phyloP scores from a whole-genome alignment of 92 coral and sea anemone species.

The Chrysogorgia sp. region DNA sequence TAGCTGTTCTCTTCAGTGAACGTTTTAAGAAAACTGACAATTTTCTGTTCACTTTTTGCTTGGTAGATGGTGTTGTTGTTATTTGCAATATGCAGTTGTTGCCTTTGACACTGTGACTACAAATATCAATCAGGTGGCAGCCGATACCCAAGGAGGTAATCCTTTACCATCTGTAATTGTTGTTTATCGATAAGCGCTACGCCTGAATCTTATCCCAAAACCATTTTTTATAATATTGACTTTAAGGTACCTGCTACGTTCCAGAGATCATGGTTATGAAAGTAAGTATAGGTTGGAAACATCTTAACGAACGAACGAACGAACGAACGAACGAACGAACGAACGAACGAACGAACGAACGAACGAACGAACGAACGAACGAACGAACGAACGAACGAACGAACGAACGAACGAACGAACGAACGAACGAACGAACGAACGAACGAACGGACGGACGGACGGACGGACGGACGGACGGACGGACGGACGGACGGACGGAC shows the following conservation, averaged over 20 bases:
- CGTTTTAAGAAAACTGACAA: no score
- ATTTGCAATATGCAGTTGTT: slow-evolving; percentile 30
- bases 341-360: no score
- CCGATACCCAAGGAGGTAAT: background rate
- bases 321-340: no score
- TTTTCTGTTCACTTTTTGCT: slow-evolving; percentile 1
- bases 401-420: no score
- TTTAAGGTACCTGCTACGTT: slow-evolving; percentile 20
- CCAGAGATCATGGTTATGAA: slow-evolving; percentile 21
- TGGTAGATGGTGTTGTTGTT: slow-evolving; percentile 16
- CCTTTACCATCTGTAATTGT: background rate
- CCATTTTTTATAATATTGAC: background rate
- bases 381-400: no score
- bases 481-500: no score
- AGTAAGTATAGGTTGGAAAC: slow-evolving; percentile 7
- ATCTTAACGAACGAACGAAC: no score
- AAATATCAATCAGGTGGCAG: background rate
- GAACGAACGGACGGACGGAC: no score
- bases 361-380: no score
- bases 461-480: no score
- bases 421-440: no score
- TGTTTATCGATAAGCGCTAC: background rate
- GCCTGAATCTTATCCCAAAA: background rate
- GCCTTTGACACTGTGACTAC: slow-evolving; percentile 3
- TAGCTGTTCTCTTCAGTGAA: no score